A percentile compares a stretch with the other conserved stretches of the same genome.
Conservation (phyloP, 2,797 vertebrate species). For the Odontamblyopus rebecca region DNA sequence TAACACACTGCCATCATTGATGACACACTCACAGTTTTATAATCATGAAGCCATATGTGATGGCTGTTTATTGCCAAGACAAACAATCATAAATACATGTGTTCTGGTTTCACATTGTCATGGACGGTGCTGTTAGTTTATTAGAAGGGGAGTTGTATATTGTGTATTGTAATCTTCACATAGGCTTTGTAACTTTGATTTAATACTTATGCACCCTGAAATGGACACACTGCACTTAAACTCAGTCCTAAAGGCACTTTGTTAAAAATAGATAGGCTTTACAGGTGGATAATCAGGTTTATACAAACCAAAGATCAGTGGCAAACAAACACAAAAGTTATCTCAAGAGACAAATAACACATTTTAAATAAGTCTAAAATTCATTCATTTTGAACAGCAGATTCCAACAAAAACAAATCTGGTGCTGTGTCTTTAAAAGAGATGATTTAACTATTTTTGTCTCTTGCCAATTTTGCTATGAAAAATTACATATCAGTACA, state of each 20-base stretch:
- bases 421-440: slow-evolving; percentile 20
- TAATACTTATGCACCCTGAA: not conserved
- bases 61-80: not conserved
- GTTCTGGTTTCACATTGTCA: not conserved
- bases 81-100: not conserved
- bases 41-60: not conserved
- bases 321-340: not conserved
- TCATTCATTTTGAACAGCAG: not conserved
- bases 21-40: not conserved
- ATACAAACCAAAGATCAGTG: slow-evolving; percentile 63
- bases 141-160: not conserved
- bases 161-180: not conserved
- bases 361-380: not conserved
- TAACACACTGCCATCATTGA: not conserved
- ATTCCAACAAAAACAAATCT: not conserved
- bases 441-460: slow-evolving; percentile 27
- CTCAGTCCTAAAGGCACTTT: not conserved
- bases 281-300: slow-evolving; percentile 51
- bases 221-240: not conserved
- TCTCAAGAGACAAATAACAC: slow-evolving; percentile 9
- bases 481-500: slow-evolving; percentile 1
- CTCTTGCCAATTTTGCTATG: slow-evolving; percentile 22
- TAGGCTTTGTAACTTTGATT: not conserved
- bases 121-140: too few species aligned
- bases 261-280: slow-evolving; percentile 39